Evolutionary conservation across 2,797 vertebrate genomes (phyloP).

Genomic region (Macroramphosus scolopax): DNA sequence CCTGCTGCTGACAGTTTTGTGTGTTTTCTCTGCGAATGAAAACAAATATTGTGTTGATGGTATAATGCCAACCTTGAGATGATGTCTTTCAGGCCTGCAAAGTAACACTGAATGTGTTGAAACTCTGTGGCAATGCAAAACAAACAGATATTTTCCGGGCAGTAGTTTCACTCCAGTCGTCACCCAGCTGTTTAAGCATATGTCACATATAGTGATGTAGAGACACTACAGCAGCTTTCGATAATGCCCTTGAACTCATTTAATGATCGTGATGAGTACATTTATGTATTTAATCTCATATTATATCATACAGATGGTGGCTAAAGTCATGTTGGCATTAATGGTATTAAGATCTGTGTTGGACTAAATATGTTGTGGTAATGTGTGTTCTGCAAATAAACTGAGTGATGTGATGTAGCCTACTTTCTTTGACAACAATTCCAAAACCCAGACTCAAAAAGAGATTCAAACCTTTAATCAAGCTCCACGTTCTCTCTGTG

Average conservation of each 20-base stretch:
- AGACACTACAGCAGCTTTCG: slow-evolving; percentile 25
- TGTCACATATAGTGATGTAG: slow-evolving; percentile 36
- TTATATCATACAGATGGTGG: not conserved
- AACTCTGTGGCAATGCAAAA: slow-evolving; percentile 16
- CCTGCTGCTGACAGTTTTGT: slow-evolving; percentile 25
- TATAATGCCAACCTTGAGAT: slow-evolving; percentile 24
- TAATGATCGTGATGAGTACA: slow-evolving; percentile 33
- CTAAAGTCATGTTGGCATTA: not conserved
- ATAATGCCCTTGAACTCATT: slow-evolving; percentile 24
- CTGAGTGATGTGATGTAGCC: not conserved
- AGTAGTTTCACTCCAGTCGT: slow-evolving; percentile 29
- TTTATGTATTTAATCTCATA: no score
- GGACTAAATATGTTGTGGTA: not conserved
- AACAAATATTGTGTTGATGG: slow-evolving; percentile 42
- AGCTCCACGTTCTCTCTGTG: slow-evolving; percentile 5
- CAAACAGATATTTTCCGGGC: slow-evolving; percentile 30
- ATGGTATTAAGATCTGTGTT: not conserved
- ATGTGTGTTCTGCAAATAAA: slow-evolving; percentile 4
- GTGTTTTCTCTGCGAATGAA: slow-evolving; percentile 43
- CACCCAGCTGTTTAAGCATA: slow-evolving; percentile 48
- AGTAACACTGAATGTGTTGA: slow-evolving; percentile 19
- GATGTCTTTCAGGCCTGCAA: slow-evolving; percentile 29
- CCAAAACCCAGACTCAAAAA: not conserved
- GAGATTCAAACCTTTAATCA: not conserved
- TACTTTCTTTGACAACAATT: no score